Evolutionary conservation across 2,113 vertebrate species (phyloP).

Genomic region (Ceyx cyanopectus): DNA sequence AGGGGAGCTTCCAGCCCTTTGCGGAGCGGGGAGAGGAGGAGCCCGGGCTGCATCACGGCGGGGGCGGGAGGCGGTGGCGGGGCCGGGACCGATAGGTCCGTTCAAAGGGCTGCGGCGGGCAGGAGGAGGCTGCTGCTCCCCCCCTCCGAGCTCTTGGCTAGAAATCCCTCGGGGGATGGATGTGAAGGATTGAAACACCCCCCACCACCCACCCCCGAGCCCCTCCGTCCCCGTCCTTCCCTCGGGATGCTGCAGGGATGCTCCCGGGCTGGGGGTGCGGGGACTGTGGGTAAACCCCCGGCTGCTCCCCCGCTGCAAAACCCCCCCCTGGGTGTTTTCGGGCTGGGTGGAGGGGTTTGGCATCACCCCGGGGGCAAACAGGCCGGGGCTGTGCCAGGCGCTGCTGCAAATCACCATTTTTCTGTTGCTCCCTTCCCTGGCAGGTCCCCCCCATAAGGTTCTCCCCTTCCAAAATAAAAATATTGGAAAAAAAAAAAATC

Average conservation of each 20-base stretch:
- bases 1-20: slow-evolving; percentile 53
- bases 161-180: not conserved
- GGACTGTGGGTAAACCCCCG: not conserved
- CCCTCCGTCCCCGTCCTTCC: too few species aligned
- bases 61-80: slow-evolving; percentile 38
- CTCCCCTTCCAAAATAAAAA: not conserved
- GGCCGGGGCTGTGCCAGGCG: accelerated
- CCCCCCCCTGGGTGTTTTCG: not conserved
- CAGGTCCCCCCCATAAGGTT: too few species aligned
- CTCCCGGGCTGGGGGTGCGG: not conserved
- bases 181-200: too few species aligned
- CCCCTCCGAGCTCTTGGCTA: not conserved
- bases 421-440: not conserved
- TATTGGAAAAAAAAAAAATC: not conserved
- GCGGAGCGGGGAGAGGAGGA: slow-evolving; percentile 44
- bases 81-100: slow-evolving; percentile 25
- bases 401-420: accelerated
- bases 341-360: not conserved
- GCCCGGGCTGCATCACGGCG: slow-evolving; percentile 49
- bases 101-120: slow-evolving; percentile 30
- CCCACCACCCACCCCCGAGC: too few species aligned
- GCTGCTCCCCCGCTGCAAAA: too few species aligned
- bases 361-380: not conserved
- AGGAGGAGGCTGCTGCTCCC: not conserved
- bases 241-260: not conserved